These are phyloP conservation scores for Buteo buteo DNA, from an alignment of 2,113 vertebrate species.

Conservation along the genomic window DNA sequence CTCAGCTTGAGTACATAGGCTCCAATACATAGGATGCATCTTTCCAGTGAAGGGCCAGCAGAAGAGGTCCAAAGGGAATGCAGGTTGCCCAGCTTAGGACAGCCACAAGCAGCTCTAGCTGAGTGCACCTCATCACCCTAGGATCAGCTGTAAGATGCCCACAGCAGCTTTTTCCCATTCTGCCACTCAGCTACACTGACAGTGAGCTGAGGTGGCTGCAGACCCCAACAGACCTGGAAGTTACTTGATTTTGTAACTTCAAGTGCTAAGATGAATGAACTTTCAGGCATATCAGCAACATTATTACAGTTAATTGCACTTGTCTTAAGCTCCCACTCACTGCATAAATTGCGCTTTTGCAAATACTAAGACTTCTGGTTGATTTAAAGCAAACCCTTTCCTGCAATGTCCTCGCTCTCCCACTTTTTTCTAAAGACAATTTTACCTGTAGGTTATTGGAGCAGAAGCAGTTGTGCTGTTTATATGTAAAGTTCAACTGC, in stretches of 20 bases:
- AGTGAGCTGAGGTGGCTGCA: not conserved
- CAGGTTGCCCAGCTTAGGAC: not conserved
- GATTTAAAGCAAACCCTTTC: not conserved
- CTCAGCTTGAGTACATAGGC: not conserved
- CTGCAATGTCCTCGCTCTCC: not conserved
- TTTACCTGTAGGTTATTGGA: not conserved
- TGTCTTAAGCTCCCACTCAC: not conserved
- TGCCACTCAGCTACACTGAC: not conserved
- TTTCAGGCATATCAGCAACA: not conserved
- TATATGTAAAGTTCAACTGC: not conserved
- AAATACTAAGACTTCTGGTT: not conserved
- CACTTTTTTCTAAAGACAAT: not conserved
- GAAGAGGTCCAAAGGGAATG: not conserved
- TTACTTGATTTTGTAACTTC: not conserved
- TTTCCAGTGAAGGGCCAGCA: not conserved
- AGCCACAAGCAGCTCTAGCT: not conserved
- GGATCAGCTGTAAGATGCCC: not conserved
- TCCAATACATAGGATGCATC: rapidly evolving
- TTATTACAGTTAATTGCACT: not conserved
- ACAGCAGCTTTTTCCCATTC: not conserved
- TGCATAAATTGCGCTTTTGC: not conserved
- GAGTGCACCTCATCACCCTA: not conserved
- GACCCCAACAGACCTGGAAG: not conserved
- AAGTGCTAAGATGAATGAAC: conserved; percentile 4
- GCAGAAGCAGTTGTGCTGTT: not conserved